Conservation (phyloP, 2,797 vertebrate genomes). For the Rhinatrema bivittatum region DNA sequence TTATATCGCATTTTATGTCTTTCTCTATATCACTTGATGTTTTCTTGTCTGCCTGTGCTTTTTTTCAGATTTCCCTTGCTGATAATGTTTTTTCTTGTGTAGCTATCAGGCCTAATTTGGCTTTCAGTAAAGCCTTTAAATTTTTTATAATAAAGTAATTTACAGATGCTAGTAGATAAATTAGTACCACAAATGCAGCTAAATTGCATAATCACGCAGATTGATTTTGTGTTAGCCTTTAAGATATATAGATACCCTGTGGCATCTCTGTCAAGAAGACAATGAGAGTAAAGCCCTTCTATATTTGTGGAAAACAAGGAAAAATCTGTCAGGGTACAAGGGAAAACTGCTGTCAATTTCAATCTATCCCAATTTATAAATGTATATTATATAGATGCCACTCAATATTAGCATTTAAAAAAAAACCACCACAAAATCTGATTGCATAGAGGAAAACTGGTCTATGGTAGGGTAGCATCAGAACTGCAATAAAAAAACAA, state of each 20-base stretch:
- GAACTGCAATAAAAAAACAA: no score
- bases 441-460: no score
- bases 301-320: slow-evolving; percentile 27
- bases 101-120: slow-evolving; percentile 42
- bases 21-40: slow-evolving; percentile 32
- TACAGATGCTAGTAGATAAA: slow-evolving; percentile 56
- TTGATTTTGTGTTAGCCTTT: slow-evolving; percentile 58
- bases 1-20: slow-evolving; percentile 42
- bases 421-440: not conserved
- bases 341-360: slow-evolving; percentile 9
- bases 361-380: slow-evolving; percentile 4
- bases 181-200: slow-evolving; percentile 54
- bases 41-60: slow-evolving; percentile 36
- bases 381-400: slow-evolving; percentile 1
- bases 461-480: no score
- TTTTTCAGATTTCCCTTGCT: slow-evolving; percentile 49
- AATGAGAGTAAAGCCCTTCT: slow-evolving; percentile 33
- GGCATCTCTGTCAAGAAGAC: slow-evolving; percentile 45
- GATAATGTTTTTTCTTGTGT: slow-evolving; percentile 45
- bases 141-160: slow-evolving; percentile 66
- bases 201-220: slow-evolving; percentile 54
- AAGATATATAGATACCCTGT: slow-evolving; percentile 53
- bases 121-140: slow-evolving; percentile 50
- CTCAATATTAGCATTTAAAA: not conserved
- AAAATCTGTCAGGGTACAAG: slow-evolving; percentile 16